These are phyloP conservation scores for Telenomus remus DNA, from an alignment of 1,140 invertebrate species.

Conservation along the genomic window DNA sequence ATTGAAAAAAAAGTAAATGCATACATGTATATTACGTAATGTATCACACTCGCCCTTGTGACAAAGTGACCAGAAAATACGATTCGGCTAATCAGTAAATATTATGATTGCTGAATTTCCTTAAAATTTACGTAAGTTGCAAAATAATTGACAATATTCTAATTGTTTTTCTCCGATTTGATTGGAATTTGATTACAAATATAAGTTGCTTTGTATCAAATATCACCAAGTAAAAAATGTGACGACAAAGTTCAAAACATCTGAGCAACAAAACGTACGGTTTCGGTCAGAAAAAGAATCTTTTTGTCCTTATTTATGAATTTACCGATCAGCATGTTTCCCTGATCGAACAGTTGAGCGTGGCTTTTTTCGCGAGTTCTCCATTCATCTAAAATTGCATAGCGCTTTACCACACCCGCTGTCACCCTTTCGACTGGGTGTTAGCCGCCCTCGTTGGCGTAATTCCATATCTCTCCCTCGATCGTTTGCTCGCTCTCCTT, in stretches of 20 bases:
- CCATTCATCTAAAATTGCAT: constrained; percentile 73
- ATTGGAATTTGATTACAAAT: too few species aligned
- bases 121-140: background rate
- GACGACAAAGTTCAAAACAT: background rate
- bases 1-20: constrained; percentile 40
- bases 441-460: constrained; percentile 51
- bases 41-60: constrained; percentile 32
- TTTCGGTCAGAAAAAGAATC: constrained; percentile 10
- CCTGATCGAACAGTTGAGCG: constrained; percentile 51
- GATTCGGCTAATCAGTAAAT: constrained; percentile 28
- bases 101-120: constrained; percentile 12
- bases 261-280: background rate
- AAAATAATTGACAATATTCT: too few species aligned
- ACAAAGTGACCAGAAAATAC: constrained; percentile 22
- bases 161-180: too few species aligned
- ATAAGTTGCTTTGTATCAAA: too few species aligned
- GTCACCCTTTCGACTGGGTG: constrained; percentile 47
- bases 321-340: constrained; percentile 50
- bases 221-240: too few species aligned
- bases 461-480: constrained; percentile 60
- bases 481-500: constrained; percentile 45
- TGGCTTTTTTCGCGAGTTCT: constrained; percentile 59
- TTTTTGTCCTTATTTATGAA: constrained; percentile 44
- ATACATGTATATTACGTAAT: constrained; percentile 33
- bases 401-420: constrained; percentile 61